These are phyloP conservation scores for Siniperca knerii DNA, from an alignment of 2,113 vertebrate species.

Conservation along the genomic window DNA sequence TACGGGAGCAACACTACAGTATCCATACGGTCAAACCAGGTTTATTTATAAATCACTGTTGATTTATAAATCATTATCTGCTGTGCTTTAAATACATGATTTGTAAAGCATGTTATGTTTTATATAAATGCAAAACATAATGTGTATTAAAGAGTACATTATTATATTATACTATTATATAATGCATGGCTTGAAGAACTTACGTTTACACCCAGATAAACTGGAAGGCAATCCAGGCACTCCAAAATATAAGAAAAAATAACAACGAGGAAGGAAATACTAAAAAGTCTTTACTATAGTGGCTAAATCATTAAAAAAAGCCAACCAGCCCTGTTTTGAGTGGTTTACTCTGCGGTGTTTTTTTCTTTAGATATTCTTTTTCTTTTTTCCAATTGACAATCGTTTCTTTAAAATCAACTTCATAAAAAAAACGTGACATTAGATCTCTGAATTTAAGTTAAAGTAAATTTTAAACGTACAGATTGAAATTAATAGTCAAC, in stretches of 20 bases:
- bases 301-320: too few relatives aligned
- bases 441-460: too few relatives aligned
- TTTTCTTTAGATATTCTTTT: background rate
- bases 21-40: background rate
- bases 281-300: too few relatives aligned
- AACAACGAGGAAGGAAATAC: too few relatives aligned
- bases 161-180: background rate
- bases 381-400: too few relatives aligned
- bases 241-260: too few relatives aligned
- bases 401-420: too few relatives aligned
- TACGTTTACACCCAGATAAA: background rate
- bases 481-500: background rate
- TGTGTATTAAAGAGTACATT: background rate
- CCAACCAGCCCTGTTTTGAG: background rate
- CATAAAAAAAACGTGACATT: too few relatives aligned
- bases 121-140: background rate
- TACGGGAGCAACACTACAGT: background rate
- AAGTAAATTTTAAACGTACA: too few relatives aligned
- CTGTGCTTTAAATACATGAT: background rate
- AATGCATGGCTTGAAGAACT: background rate
- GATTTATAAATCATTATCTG: background rate
- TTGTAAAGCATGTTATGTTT: background rate
- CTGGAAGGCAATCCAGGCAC: too few relatives aligned
- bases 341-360: background rate
- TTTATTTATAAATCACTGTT: background rate